phyloP scores from a whole-genome alignment of 2,113 vertebrate species.

The Psilopogon haemacephalus region DNA sequence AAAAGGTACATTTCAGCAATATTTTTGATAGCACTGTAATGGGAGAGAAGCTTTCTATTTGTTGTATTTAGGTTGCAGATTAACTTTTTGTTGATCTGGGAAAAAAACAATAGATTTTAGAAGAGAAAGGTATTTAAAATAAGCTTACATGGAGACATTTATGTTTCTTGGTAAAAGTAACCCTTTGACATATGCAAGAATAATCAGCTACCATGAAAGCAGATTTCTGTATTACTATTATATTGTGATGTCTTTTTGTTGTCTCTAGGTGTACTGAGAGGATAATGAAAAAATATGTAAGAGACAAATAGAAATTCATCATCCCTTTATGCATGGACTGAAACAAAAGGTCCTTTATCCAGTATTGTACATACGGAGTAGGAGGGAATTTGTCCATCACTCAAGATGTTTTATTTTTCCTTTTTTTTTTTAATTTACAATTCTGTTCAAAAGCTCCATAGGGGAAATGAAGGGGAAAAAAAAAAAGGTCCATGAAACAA shows the following conservation, averaged over 20 bases:
- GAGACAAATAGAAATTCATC: neutral
- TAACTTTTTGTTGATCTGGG: neutral
- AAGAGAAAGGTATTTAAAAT: neutral
- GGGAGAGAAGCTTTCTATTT: neutral
- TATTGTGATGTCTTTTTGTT: neutral
- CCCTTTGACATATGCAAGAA: neutral
- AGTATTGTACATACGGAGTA: neutral
- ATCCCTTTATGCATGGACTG: neutral
- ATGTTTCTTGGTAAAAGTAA: neutral
- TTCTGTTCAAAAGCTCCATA: neutral
- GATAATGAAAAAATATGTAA: neutral
- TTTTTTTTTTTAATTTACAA: neutral
- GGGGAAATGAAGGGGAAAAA: neutral
- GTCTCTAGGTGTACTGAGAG: neutral
- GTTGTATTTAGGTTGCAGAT: neutral
- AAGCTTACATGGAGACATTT: neutral
- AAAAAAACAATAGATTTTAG: neutral
- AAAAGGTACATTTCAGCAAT: neutral
- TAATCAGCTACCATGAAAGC: neutral
- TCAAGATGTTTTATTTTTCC: neutral
- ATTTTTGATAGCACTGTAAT: neutral
- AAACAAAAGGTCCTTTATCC: neutral
- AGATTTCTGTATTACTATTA: neutral
- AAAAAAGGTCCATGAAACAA: neutral
- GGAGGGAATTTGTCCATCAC: neutral